Evolutionary conservation across 1,140 invertebrate species (phyloP).

Genomic region (Drosophila persimilis): DNA sequence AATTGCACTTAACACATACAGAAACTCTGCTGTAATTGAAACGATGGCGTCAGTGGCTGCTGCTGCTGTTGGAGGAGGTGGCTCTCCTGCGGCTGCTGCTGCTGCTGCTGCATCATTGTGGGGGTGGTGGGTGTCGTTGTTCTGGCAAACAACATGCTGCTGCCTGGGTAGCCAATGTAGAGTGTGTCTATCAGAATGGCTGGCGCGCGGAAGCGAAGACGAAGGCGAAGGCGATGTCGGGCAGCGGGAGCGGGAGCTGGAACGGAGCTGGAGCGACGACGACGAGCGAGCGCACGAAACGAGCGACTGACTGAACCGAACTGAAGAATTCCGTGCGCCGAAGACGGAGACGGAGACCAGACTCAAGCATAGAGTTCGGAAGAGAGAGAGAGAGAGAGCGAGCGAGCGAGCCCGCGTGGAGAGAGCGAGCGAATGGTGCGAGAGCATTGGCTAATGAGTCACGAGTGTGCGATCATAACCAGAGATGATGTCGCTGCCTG

Average conservation of each 20-base stretch:
- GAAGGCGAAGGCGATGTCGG: neutral
- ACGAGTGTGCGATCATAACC: conserved; percentile 49
- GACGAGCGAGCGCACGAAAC: conserved; percentile 67
- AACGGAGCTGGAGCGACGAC: conserved; percentile 22
- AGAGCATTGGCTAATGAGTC: conserved; percentile 53
- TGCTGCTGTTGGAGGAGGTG: conserved; percentile 26
- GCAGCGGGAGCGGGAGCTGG: neutral
- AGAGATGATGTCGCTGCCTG: conserved; percentile 33
- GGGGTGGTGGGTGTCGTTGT: conserved; percentile 40
- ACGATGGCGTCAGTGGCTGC: conserved; percentile 33
- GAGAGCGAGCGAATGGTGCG: conserved; percentile 6
- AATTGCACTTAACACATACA: conserved; percentile 63
- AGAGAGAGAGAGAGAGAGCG: conserved; percentile 20
- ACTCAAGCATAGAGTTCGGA: conserved; percentile 52
- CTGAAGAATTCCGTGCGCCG: conserved; percentile 66
- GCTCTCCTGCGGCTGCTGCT: conserved; percentile 31
- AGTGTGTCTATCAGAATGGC: conserved; percentile 56
- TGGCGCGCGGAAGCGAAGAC: conserved; percentile 23
- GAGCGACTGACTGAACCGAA: conserved; percentile 45
- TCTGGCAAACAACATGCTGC: conserved; percentile 75
- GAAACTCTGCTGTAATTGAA: conserved; percentile 51
- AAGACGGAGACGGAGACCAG: conserved; percentile 41
- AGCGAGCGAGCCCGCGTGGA: neutral
- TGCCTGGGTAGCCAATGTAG: conserved; percentile 48
- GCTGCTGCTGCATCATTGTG: conserved; percentile 38